Percentiles rank a stretch among this genome's conserved stretches.
These are phyloP conservation scores for Euproctis similis DNA, from an alignment of 2,888 invertebrate species.

Conservation along the genomic window DNA sequence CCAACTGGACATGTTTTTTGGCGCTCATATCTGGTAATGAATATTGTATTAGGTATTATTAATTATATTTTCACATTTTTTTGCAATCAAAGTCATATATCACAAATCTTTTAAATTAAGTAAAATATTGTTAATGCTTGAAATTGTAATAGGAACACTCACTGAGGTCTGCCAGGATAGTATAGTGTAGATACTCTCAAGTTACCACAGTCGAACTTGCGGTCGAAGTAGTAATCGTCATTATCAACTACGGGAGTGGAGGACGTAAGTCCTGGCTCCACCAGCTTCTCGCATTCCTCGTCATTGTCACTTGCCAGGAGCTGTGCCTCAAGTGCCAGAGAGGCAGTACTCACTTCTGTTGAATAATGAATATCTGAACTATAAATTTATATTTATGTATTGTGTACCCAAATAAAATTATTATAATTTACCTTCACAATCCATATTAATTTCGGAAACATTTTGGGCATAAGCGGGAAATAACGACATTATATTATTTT, in stretches of 20 bases:
- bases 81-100: no score
- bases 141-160: constrained; percentile 29
- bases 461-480: constrained; percentile 1
- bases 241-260: constrained; percentile 2
- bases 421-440: not conserved
- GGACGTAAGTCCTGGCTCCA: constrained; percentile 2
- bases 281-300: constrained; percentile 12
- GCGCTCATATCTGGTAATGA: no score
- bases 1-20: no score
- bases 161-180: constrained; percentile 79
- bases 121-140: no score
- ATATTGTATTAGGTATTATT: no score
- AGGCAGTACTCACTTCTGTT: constrained; percentile 6
- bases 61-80: no score
- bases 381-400: no score
- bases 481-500: constrained; percentile 1
- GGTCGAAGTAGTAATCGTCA: constrained; percentile 76
- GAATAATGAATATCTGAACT: no score
- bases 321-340: constrained; percentile 29
- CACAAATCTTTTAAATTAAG: no score
- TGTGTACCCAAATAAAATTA: no score
- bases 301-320: constrained; percentile 49
- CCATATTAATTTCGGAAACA: not conserved
- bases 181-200: constrained; percentile 77
- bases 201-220: constrained; percentile 72